A percentile compares a stretch with the other conserved stretches of the same genome.
Evolutionary conservation across 2,888 invertebrate genomes (phyloP).

Genomic region (Eubasilissa splendida): DNA sequence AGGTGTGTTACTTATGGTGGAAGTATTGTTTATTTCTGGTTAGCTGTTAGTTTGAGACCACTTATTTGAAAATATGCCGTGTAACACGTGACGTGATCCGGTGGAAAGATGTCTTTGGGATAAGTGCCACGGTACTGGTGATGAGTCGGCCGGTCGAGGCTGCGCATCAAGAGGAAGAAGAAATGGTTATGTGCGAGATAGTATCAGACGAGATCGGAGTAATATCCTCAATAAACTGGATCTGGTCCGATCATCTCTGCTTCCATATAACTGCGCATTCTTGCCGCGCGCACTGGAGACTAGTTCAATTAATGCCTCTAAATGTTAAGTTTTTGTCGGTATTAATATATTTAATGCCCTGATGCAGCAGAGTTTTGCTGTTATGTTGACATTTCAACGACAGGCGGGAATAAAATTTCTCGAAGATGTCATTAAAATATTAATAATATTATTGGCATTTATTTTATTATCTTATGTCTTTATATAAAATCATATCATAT

Average conservation of each 20-base stretch:
- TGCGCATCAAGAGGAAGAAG: constrained; percentile 13
- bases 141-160: neutral
- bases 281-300: constrained; percentile 2
- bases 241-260: constrained; percentile 53
- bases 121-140: no score
- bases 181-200: constrained; percentile 16
- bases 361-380: constrained; percentile 1
- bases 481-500: no score
- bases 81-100: no score
- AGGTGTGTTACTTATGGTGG: neutral
- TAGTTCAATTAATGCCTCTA: constrained; percentile 2
- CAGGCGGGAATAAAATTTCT: constrained; percentile 5
- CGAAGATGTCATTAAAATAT: no score
- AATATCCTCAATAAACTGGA: constrained; percentile 55
- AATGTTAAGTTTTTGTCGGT: constrained; percentile 23
- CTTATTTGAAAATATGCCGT: no score
- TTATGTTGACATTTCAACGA: constrained; percentile 15
- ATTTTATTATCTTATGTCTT: no score
- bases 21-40: no score
- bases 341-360: constrained; percentile 5
- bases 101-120: no score
- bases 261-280: constrained; percentile 54
- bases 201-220: constrained; percentile 9
- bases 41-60: no score
- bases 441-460: no score